phyloP scores from a whole-genome alignment of 1,140 invertebrate genomes.

The Lepidurus couesii region DNA sequence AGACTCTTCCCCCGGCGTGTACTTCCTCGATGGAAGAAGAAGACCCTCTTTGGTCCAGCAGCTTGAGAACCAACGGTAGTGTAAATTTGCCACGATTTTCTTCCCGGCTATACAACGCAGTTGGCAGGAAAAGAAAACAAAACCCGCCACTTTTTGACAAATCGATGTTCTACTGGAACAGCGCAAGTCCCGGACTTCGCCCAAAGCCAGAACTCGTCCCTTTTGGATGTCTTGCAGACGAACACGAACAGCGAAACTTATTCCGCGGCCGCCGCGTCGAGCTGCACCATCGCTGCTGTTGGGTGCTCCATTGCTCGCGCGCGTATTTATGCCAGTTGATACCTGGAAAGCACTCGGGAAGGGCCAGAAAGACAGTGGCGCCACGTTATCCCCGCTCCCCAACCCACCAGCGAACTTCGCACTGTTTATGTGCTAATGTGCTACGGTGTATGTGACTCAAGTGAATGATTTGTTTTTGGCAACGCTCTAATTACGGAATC shows the following conservation, averaged over 20 bases:
- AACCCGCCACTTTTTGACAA: slow-evolving; percentile 13
- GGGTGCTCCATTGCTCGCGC: neutral
- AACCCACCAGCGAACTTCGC: too few relatives aligned
- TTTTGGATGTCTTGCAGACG: neutral
- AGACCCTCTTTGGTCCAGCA: neutral
- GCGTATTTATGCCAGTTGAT: neutral
- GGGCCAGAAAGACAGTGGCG: neutral
- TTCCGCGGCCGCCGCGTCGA: slow-evolving; percentile 6
- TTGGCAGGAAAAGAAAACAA: neutral
- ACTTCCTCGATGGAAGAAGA: neutral
- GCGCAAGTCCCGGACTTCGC: neutral
- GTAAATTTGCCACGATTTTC: slow-evolving; percentile 11
- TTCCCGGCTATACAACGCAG: neutral
- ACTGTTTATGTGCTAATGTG: too few relatives aligned
- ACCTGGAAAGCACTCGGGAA: neutral
- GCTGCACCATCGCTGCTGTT: neutral
- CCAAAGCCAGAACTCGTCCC: neutral
- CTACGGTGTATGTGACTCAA: too few relatives aligned
- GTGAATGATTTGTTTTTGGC: too few relatives aligned
- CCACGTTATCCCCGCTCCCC: too few relatives aligned
- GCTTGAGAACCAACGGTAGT: slow-evolving; percentile 2
- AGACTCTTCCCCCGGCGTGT: neutral
- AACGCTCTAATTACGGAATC: too few relatives aligned
- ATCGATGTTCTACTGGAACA: neutral
- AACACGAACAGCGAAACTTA: neutral